phyloP scores from a whole-genome alignment of 1,140 invertebrate species.

The Eufriesea mexicana region DNA sequence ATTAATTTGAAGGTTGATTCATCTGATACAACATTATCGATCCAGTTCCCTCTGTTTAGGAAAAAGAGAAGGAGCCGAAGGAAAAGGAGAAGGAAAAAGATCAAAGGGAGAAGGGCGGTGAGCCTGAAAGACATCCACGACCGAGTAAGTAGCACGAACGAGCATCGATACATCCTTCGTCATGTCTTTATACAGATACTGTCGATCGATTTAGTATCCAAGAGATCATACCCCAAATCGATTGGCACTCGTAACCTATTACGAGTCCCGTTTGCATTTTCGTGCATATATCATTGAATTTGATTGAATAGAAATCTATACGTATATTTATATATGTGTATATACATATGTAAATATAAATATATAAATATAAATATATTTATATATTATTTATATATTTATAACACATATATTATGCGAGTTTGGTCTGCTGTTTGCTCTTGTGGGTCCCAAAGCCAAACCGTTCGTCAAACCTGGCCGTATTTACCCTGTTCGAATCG shows the following conservation, averaged over 20 bases:
- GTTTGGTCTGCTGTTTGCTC: constrained; percentile 68
- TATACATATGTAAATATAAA: not conserved
- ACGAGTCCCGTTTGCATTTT: constrained; percentile 69
- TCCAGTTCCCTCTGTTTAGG: constrained; percentile 54
- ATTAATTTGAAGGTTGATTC: not conserved
- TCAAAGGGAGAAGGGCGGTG: constrained; percentile 72
- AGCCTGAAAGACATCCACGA: constrained; percentile 79
- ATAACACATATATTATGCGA: constrained; percentile 52
- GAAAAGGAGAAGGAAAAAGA: constrained; percentile 79
- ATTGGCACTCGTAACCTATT: constrained; percentile 59
- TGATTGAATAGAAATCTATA: constrained; percentile 52
- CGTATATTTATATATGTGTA: not conserved
- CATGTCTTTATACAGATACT: constrained; percentile 34
- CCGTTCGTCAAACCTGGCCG: constrained; percentile 51
- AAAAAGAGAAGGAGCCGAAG: constrained; percentile 77
- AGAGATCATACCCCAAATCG: constrained; percentile 46
- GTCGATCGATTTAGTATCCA: constrained; percentile 46
- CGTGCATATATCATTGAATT: constrained; percentile 67
- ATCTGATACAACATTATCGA: not conserved
- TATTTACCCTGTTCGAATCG: constrained; percentile 48
- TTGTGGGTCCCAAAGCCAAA: constrained; percentile 59
- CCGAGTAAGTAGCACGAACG: constrained; percentile 78
- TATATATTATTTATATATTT: not conserved
- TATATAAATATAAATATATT: not conserved
- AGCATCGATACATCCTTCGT: constrained; percentile 30